Base-by-base conservation (phyloP, 2,888 invertebrate species). In the Crocallis elinguaria region DNA sequence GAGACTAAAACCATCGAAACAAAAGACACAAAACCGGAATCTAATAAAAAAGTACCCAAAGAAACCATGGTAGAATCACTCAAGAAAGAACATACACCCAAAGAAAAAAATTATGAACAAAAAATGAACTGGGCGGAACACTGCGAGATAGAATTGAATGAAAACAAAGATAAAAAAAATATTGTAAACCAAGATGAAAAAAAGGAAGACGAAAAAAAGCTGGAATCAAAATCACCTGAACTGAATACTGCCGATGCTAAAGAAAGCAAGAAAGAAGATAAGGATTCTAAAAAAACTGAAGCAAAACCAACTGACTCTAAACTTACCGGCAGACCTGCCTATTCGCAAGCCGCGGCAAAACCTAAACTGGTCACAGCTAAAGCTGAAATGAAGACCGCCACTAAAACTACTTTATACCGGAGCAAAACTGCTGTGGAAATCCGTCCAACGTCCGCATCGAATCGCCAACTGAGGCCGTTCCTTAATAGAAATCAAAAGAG, bases 321-420 rank as follows among this genome's bases (percentile, higher is more conserved):
- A 67, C 64, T 66, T 1, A 70, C 57, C 8, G 41, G 75, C 6
- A 80, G 82, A 62, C 86, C 92, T 2, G 92, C 92, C 14, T 92
- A 92, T 66, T 92, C 92, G 0, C 92, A 92, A 77, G 92, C 92
- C 14, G 92, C 92, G 23, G 91, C 92, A 19, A 92, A 92, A 69
- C 92, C 92, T 3, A 92, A 92, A 66, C 66, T 77, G 30, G 69
- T 75, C 0, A 73, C 73, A 2, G 29, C 70, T 11, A 91, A 86
- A 80, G 62, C 71, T 3, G 88, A 89, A 69, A 66, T 78, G 0
- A 92, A 89, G 71, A 74, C 77, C 19, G 80, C 77, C 5, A 65
- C 75, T 1, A 78, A 73, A 53, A 66, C 74, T 19, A 69, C 76
- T 14, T 56, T 76, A 17, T 67, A 91, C 44, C 72, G 92, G 66